phyloP scores from a whole-genome alignment of 2,888 invertebrate genomes.

The Nudaria mundana region DNA sequence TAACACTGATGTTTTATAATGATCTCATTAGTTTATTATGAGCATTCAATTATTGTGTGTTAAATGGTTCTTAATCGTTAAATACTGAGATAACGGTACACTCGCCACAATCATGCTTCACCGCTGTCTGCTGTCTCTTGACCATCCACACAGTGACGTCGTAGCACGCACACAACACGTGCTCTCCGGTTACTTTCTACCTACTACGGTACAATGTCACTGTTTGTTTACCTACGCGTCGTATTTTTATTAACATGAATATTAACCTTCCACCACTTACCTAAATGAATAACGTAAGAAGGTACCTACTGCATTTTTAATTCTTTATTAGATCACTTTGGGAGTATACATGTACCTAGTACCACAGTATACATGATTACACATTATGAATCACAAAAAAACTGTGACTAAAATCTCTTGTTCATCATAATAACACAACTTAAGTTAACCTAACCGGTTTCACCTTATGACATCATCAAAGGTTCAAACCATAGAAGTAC shows the following conservation, averaged over 20 bases:
- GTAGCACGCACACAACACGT: conserved; percentile 19
- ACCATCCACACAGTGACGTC: conserved; percentile 23
- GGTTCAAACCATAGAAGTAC: too few species aligned
- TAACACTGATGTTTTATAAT: conserved; percentile 11
- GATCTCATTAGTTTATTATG: conserved; percentile 10
- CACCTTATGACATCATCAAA: too few species aligned
- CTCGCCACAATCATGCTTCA: conserved; percentile 42
- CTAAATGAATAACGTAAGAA: background rate
- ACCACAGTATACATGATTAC: too few species aligned
- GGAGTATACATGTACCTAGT: too few species aligned
- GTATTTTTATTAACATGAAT: background rate
- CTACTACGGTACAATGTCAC: background rate
- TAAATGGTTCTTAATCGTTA: conserved; percentile 25
- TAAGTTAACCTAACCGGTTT: too few species aligned
- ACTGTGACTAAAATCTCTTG: too few species aligned
- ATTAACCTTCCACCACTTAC: background rate
- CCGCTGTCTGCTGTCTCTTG: conserved; percentile 25
- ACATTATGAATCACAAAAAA: too few species aligned
- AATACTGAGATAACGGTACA: conserved; percentile 38
- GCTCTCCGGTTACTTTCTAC: conserved; percentile 22
- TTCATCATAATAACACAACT: too few species aligned
- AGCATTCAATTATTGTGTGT: conserved; percentile 9
- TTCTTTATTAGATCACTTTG: too few species aligned
- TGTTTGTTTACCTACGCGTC: background rate
- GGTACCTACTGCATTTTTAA: too few species aligned